Evolutionary conservation across 1,140 invertebrate genomes (phyloP), one percentile per base, ranked within the genome.

Genomic region (Bombus pascuorum): DNA sequence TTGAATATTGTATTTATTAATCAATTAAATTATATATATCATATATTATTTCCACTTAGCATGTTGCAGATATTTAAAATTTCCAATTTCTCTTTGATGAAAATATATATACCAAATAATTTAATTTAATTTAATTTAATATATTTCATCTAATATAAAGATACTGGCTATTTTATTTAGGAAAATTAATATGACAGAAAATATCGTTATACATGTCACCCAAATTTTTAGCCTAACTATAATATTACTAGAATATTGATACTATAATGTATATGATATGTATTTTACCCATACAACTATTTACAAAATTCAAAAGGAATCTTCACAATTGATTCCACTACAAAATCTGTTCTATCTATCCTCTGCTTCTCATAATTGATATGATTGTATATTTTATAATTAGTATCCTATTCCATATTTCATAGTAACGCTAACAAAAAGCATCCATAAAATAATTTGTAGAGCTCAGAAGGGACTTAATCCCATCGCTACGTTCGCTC

Each of bases 401-500:
- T 65, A 37, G 32, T 9, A 34, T 10, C 1, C 18, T 53, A 3
- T 22, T 0, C 9, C 1, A 37, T 22, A 68, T 72, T 72, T 32
- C 42, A 32, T 44, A 44, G 32, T 32, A 8, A 18, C n/a, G 2
- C 25, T 10, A 15, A 42, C 1, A 15, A 42, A 71, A 71, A 28
- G 13, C 5, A 13, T n/a, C 1, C 10, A 28, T 32, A 44, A 44
- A 13, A 6, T 18, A 10, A n/a, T 71, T 28, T 59, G 10, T 5
- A 28, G 0, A 6, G 47, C 8, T 59, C 77, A 65, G 59, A 42
- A 65, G 57, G 18, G 8, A 85, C 12, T 85, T 18, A 57, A n/a
- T 65, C 28, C 83, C 83, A 85, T 85, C 77, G 57, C 79, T 86
- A 70, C 37, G n/a, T 18, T 32, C 71, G 32, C 44, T 73, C 75